A percentile compares a stretch with the other conserved stretches of the same genome.
These are phyloP conservation scores for Siniperca undulata DNA, from an alignment of 2,797 vertebrate genomes.

Conservation along the genomic window DNA sequence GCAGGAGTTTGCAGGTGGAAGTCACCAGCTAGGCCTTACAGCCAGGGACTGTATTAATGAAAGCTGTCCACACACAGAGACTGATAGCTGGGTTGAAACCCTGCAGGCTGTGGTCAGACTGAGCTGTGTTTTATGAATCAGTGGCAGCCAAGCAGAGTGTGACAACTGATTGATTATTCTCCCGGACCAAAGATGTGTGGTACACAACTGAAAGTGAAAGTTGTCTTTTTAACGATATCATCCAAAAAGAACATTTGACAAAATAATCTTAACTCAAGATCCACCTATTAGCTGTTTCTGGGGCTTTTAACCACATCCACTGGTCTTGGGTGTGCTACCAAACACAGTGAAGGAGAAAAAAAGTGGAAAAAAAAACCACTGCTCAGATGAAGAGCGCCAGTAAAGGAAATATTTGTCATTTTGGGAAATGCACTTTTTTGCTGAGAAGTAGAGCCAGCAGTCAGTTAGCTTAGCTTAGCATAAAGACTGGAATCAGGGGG, in stretches of 20 bases:
- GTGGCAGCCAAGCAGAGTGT: conserved; percentile 17
- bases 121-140: conserved; percentile 27
- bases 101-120: conserved; percentile 44
- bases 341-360: neutral
- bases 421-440: too few relatives aligned
- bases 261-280: neutral
- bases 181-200: neutral
- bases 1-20: conserved; percentile 43
- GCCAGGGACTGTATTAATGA: conserved; percentile 34
- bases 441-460: too few relatives aligned
- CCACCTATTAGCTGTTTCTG: neutral
- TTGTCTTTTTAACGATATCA: neutral
- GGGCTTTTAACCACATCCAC: neutral
- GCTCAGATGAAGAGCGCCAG: neutral
- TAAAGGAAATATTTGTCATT: neutral
- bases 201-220: neutral
- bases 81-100: conserved; percentile 26
- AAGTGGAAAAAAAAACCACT: neutral
- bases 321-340: neutral
- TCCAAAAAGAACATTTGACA: neutral
- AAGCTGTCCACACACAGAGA: conserved; percentile 38
- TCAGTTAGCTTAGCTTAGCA: neutral
- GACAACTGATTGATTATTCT: conserved; percentile 21
- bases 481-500: neutral
- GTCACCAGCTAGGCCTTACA: conserved; percentile 26